These are phyloP conservation scores for Pecten maximus DNA, from an alignment of 2,888 invertebrate genomes.

Conservation along the genomic window DNA sequence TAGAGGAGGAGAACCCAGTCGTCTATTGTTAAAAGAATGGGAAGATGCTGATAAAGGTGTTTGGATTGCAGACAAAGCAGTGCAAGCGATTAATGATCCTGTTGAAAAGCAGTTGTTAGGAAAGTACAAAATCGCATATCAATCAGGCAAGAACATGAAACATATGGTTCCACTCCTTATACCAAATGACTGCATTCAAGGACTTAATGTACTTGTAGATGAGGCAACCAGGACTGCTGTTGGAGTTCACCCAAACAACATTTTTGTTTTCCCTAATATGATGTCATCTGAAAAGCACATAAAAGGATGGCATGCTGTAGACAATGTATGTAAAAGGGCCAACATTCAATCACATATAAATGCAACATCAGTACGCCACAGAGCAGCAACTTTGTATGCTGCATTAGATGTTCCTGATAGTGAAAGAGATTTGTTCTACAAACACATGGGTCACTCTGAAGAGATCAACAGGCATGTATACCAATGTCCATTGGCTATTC, in stretches of 20 bases:
- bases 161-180: constrained; percentile 47
- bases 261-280: constrained; percentile 45
- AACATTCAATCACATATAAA: constrained; percentile 35
- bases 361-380: constrained; percentile 51
- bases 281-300: constrained; percentile 41
- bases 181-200: constrained; percentile 45
- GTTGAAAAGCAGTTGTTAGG: constrained; percentile 11
- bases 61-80: background rate
- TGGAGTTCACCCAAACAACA: constrained; percentile 39
- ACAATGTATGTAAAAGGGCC: constrained; percentile 44
- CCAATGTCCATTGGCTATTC: constrained; percentile 49
- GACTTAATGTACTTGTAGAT: constrained; percentile 39
- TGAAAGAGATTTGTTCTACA: constrained; percentile 51
- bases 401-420: constrained; percentile 45
- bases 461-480: constrained; percentile 48
- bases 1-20: no score
- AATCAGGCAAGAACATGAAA: constrained; percentile 22
- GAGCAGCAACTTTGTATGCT: constrained; percentile 48
- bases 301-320: constrained; percentile 41
- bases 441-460: constrained; percentile 54
- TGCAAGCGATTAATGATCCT: background rate
- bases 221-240: constrained; percentile 28
- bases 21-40: background rate
- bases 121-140: background rate
- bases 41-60: background rate